Evolutionary conservation across 2,888 invertebrate species (phyloP).

Genomic region (Drosophila fulvimacula): DNA sequence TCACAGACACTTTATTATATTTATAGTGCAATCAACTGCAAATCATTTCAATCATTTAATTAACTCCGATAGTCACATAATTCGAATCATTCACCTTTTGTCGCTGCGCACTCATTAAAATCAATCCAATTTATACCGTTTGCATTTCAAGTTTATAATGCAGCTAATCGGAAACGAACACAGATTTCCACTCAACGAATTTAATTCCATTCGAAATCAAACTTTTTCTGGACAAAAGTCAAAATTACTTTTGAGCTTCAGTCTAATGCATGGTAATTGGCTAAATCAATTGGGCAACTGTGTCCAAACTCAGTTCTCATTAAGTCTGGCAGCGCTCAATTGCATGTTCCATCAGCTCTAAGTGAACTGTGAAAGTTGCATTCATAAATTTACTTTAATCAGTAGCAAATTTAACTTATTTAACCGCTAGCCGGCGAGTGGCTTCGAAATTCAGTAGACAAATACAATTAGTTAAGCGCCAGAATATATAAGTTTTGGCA

Average conservation of each 20-base stretch:
- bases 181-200: slow-evolving; percentile 46
- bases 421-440: background rate
- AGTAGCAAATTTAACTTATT: slow-evolving; percentile 1
- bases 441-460: slow-evolving; percentile 33
- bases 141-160: background rate
- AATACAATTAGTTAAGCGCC: slow-evolving; percentile 54
- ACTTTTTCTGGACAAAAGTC: slow-evolving; percentile 24
- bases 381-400: slow-evolving; percentile 12
- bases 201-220: slow-evolving; percentile 33
- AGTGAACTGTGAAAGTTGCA: background rate
- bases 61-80: background rate
- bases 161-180: slow-evolving; percentile 49
- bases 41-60: background rate
- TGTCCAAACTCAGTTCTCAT: background rate
- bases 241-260: slow-evolving; percentile 11
- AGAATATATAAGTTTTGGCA: slow-evolving; percentile 27
- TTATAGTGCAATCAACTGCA: background rate
- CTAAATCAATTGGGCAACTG: slow-evolving; percentile 2
- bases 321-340: background rate
- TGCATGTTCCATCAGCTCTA: background rate
- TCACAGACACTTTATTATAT: background rate
- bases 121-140: background rate
- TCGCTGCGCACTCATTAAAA: background rate
- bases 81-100: background rate
- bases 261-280: background rate